phyloP scores from a whole-genome alignment of 1,140 invertebrate species.

The Orius insidiosus region DNA sequence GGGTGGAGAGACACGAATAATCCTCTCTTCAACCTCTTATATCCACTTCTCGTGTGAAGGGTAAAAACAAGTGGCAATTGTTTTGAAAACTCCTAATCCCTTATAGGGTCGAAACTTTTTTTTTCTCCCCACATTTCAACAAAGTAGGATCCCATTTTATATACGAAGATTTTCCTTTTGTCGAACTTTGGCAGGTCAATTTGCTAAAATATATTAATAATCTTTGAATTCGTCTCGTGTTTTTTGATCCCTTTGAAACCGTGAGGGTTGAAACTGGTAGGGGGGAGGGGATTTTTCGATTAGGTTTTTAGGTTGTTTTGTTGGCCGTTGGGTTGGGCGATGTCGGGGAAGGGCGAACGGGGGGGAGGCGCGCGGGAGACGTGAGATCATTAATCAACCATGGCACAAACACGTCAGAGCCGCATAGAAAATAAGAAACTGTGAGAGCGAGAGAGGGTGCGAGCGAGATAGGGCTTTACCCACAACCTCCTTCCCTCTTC shows the following conservation, averaged over 20 bases:
- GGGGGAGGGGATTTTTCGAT: constrained; percentile 13
- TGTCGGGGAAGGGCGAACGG: constrained; percentile 1
- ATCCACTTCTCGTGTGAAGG: no score
- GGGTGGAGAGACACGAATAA: no score
- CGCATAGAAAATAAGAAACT: constrained; percentile 16
- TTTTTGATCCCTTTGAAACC: background rate
- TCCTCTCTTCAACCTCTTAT: no score
- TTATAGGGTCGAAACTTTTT: background rate
- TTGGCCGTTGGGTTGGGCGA: constrained; percentile 3
- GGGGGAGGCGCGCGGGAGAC: constrained; percentile 3
- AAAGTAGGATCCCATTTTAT: no score
- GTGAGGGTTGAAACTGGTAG: background rate
- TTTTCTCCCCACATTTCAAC: no score
- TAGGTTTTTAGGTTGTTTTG: constrained; percentile 17
- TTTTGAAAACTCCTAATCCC: no score
- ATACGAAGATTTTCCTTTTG: background rate
- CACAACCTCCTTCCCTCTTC: no score
- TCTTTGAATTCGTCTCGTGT: background rate
- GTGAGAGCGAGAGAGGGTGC: constrained; percentile 11
- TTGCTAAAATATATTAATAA: constrained; percentile 12
- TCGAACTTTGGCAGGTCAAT: constrained; percentile 7
- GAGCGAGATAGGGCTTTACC: constrained; percentile 5
- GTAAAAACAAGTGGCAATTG: no score
- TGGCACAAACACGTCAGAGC: constrained; percentile 13
- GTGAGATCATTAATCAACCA: constrained; percentile 12